These are phyloP conservation scores for Trachelus tabidus DNA, from an alignment of 2,888 invertebrate genomes.

Conservation along the genomic window DNA sequence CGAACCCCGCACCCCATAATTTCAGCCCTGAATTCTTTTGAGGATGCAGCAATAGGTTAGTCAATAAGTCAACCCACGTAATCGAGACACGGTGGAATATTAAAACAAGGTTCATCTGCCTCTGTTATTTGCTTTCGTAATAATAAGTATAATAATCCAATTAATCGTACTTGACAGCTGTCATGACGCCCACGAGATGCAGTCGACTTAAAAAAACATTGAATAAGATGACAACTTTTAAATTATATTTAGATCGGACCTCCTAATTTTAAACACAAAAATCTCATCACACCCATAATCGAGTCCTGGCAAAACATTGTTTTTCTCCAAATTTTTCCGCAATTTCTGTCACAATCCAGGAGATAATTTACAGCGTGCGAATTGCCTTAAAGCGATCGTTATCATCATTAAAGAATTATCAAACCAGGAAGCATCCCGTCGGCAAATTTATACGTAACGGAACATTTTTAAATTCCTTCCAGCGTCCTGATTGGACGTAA, in stretches of 20 bases:
- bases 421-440: not conserved
- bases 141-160: not conserved
- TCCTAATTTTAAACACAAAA: not conserved
- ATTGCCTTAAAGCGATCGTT: not conserved
- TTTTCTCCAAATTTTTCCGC: not conserved
- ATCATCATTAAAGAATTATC: not conserved
- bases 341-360: not conserved
- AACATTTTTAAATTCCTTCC: not conserved
- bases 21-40: not conserved
- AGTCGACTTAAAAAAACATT: too few species aligned
- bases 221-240: not conserved
- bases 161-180: not conserved
- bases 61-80: not conserved
- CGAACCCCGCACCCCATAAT: not conserved
- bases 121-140: not conserved
- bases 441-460: not conserved
- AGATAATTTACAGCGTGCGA: too few species aligned
- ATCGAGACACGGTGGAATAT: not conserved
- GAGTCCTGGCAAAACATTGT: not conserved
- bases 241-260: not conserved
- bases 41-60: not conserved
- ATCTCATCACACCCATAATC: not conserved
- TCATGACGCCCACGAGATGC: not conserved
- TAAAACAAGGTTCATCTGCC: not conserved
- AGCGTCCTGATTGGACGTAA: not conserved